Evolutionary conservation across 2,888 invertebrate genomes (phyloP).

Genomic region (Camptogramma bilineatum): DNA sequence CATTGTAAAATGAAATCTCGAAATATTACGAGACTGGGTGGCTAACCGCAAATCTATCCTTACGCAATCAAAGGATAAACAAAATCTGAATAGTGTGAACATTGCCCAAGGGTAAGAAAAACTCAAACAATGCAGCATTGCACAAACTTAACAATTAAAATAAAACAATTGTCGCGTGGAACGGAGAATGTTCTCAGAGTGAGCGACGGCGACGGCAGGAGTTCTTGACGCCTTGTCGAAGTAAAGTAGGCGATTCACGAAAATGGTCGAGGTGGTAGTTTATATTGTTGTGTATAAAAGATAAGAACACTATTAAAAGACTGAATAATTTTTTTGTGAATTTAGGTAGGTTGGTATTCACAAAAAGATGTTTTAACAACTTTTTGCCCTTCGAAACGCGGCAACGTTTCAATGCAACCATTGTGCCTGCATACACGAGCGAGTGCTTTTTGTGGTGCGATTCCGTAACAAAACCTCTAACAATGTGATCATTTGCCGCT

Average conservation of each 20-base stretch:
- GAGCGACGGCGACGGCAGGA: constrained; percentile 13
- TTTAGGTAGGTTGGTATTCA: no score
- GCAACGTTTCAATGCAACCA: background rate
- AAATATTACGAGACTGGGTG: background rate
- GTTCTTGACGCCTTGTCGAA: constrained; percentile 15
- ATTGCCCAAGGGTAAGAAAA: constrained; percentile 24
- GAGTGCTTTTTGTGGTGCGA: background rate
- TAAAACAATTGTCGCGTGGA: constrained; percentile 28
- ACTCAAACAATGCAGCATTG: constrained; percentile 18
- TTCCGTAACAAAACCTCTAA: background rate
- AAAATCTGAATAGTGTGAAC: constrained; percentile 27
- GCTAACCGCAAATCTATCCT: constrained; percentile 6
- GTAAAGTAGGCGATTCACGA: constrained; percentile 29
- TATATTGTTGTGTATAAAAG: no score
- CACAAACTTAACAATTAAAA: constrained; percentile 30
- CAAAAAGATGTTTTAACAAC: background rate
- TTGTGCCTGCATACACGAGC: background rate
- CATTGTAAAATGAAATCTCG: background rate
- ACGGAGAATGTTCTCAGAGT: constrained; percentile 25
- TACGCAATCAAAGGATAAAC: constrained; percentile 24
- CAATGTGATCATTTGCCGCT: background rate
- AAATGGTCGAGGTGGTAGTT: no score
- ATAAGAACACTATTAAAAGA: no score
- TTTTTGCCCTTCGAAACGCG: background rate
- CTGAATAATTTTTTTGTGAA: no score